Conservation (phyloP, 2,113 vertebrate genomes). For the Pteropus alecto region DNA sequence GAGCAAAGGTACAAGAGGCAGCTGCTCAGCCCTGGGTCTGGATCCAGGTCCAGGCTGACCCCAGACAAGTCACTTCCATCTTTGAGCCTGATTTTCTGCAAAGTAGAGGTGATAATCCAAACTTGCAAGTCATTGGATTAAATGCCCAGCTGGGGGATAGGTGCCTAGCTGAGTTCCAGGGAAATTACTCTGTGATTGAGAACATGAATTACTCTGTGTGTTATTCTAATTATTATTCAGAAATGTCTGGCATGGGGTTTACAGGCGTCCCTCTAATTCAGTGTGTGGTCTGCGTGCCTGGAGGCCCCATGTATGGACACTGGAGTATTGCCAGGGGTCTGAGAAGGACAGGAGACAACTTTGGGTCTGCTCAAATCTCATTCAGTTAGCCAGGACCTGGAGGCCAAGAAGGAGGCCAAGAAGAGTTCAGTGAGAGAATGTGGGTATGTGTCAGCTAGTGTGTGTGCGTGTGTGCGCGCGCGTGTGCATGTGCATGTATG, state of each 20-base stretch:
- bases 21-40: background rate
- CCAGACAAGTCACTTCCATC: background rate
- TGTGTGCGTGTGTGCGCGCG: background rate
- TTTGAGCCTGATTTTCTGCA: background rate
- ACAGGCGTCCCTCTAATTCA: background rate
- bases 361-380: background rate
- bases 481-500: background rate
- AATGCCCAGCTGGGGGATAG: background rate
- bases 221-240: background rate
- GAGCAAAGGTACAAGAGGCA: background rate
- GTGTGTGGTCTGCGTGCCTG: background rate
- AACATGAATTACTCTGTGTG: background rate
- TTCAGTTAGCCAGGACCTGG: background rate
- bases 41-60: background rate
- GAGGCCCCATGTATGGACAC: fast-evolving
- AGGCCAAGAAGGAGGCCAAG: background rate
- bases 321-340: background rate
- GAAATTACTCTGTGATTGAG: background rate
- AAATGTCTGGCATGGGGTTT: background rate
- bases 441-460: background rate
- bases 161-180: background rate
- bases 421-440: background rate
- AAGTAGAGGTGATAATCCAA: background rate
- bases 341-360: background rate
- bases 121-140: background rate